Percentiles rank a stretch among this genome's conserved stretches.
phyloP scores from a whole-genome alignment of 2,797 vertebrate genomes.

The Sebastes glaucus region DNA sequence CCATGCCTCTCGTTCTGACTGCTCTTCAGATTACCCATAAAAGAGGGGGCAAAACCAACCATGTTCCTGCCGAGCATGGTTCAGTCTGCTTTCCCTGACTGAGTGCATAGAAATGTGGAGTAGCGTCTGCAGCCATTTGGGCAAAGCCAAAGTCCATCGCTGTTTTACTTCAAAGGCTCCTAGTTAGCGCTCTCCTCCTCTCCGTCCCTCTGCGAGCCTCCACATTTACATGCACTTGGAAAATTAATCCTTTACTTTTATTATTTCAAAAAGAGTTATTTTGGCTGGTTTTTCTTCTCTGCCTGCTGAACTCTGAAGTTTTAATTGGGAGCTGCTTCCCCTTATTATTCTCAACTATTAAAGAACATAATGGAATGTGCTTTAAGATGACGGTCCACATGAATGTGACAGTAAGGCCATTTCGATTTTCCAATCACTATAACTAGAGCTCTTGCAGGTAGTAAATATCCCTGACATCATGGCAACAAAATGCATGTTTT shows the following conservation, averaged over 20 bases:
- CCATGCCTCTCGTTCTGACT: conserved; percentile 74
- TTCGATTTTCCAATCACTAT: conserved; percentile 79
- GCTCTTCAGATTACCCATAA: conserved; percentile 77
- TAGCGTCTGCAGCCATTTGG: conserved; percentile 47
- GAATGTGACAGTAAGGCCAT: conserved; percentile 85
- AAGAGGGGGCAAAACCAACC: conserved; percentile 84
- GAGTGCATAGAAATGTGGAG: conserved; percentile 81
- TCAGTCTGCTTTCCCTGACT: conserved; percentile 78
- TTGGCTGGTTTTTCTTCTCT: conserved; percentile 80
- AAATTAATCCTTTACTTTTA: conserved; percentile 78
- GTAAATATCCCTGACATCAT: conserved; percentile 55
- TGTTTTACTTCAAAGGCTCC: conserved; percentile 40
- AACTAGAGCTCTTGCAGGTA: conserved; percentile 62
- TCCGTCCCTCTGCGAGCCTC: conserved; percentile 51
- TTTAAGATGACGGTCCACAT: conserved; percentile 80
- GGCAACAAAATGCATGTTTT: conserved; percentile 86
- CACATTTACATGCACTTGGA: conserved; percentile 80
- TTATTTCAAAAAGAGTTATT: conserved; percentile 78
- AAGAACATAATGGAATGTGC: conserved; percentile 81
- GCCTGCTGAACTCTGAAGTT: conserved; percentile 77
- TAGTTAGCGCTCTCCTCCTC: conserved; percentile 29
- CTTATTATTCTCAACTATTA: conserved; percentile 64
- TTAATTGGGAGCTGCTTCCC: conserved; percentile 71
- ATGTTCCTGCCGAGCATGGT: conserved; percentile 83
- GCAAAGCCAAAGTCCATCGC: background rate